Percentiles rank a stretch among this genome's conserved stretches.
These are phyloP conservation scores for Bellardia pandia DNA, from an alignment of 2,888 invertebrate species.

Conservation along the genomic window DNA sequence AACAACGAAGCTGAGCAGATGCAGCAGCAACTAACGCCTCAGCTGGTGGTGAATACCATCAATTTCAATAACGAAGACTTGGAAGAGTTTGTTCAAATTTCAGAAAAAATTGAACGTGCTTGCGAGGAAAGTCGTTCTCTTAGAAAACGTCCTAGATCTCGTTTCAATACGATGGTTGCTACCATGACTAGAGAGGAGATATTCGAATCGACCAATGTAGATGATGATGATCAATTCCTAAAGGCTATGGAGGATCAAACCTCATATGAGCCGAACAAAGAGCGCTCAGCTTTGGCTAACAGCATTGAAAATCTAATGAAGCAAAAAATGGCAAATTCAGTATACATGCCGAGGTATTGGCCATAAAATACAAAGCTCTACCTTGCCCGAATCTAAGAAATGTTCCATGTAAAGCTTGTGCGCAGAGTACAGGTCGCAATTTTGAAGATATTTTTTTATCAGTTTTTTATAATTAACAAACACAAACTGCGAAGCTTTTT, in stretches of 20 bases:
- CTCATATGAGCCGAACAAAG: constrained; percentile 64
- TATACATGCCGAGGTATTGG: constrained; percentile 75
- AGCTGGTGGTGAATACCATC: constrained; percentile 77
- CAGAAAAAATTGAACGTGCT: constrained; percentile 78
- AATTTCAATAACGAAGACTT: constrained; percentile 79
- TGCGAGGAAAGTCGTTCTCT: constrained; percentile 67
- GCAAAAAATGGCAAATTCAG: constrained; percentile 78
- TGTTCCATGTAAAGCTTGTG: no score
- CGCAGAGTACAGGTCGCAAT: no score
- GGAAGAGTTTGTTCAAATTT: constrained; percentile 77
- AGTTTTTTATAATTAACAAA: no score
- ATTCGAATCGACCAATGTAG: constrained; percentile 78
- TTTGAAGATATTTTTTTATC: no score
- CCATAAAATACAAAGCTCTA: not conserved
- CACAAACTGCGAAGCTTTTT: no score
- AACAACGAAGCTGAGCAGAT: constrained; percentile 10
- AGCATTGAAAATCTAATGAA: constrained; percentile 78
- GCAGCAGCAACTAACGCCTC: constrained; percentile 6
- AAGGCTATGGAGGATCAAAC: constrained; percentile 77
- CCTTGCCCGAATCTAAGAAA: constrained; percentile 39
- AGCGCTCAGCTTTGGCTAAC: constrained; percentile 33
- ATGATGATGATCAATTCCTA: constrained; percentile 78
- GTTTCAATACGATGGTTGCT: constrained; percentile 75
- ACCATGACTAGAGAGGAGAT: constrained; percentile 79
- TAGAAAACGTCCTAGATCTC: constrained; percentile 59